Evolutionary conservation across 2,888 invertebrate genomes (phyloP), one percentile per base, ranked within the genome.

Genomic region (Esperia sulphurella): DNA sequence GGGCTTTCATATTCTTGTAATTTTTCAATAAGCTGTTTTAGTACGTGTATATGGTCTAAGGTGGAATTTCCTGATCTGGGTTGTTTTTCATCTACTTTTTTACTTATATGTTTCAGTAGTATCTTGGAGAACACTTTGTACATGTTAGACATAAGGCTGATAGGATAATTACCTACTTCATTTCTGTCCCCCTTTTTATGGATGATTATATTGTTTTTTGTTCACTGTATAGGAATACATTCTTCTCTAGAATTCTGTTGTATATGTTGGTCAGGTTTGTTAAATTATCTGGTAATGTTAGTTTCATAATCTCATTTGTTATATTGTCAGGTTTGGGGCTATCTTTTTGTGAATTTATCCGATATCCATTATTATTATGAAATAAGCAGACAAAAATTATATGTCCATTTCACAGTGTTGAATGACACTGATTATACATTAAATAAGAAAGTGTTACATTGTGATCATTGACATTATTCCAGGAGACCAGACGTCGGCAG

Each of bases 401-500:
- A n/a, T n/a, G n/a, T n/a, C n/a, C n/a, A n/a, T n/a, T n/a, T n/a
- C n/a, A n/a, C n/a, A n/a, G n/a, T n/a, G n/a, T n/a, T n/a, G n/a
- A n/a, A n/a, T n/a, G n/a, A n/a, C n/a, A n/a, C n/a, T n/a, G n/a
- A n/a, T n/a, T n/a, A n/a, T n/a, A n/a, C n/a, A n/a, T n/a, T n/a
- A n/a, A n/a, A n/a, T n/a, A n/a, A n/a, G n/a, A n/a, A n/a, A n/a
- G n/a, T n/a, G n/a, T n/a, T 21, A 21, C 5, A 21, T 21, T 21
- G 21, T 21, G 5, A 21, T 5, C 21, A 5, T 21, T 21, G 21
- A 21, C 5, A 21, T 21, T 21, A 21, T 14, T 54, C 8, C 53
- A 94, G 94, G 93, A 93, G 70, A 91, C 91, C 8, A 90, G 93
- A 44, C 88, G 94, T 30, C 89, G 88, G 13, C 92, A 93, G 64